phyloP scores from a whole-genome alignment of 92 coral and sea anemone genomes.

The Palythoa caribaeorum region DNA sequence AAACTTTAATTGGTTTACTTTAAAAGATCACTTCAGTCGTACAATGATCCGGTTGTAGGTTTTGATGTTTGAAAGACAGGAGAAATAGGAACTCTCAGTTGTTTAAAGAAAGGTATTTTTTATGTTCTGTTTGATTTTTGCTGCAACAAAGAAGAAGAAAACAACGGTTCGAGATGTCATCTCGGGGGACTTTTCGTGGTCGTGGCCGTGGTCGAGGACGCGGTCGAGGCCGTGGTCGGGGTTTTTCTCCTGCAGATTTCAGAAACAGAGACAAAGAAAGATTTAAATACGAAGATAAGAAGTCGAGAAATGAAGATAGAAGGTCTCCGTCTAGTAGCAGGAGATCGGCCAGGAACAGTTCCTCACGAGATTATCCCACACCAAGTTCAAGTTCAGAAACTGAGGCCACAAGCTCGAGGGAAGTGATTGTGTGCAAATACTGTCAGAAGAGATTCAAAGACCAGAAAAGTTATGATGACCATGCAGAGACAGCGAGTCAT shows the following conservation, averaged over 20 bases:
- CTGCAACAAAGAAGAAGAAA: not conserved
- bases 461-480: conserved; percentile 43
- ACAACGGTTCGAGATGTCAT: not conserved
- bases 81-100: not conserved
- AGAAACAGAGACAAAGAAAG: conserved; percentile 10
- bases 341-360: conserved; percentile 1
- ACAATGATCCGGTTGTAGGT: not conserved
- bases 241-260: conserved; percentile 5
- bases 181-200: conserved; percentile 22
- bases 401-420: conserved; percentile 31
- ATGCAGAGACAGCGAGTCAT: conserved; percentile 57
- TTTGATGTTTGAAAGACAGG: not conserved
- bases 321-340: conserved; percentile 45
- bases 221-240: conserved; percentile 16
- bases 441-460: conserved; percentile 66
- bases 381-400: conserved; percentile 34
- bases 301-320: conserved; percentile 53
- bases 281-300: not conserved
- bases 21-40: not conserved
- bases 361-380: not conserved
- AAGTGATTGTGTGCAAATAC: conserved; percentile 54
- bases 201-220: conserved; percentile 42
- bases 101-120: not conserved
- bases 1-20: not conserved
- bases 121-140: conserved; percentile 4